A percentile compares a stretch with the other conserved stretches of the same genome.
Evolutionary conservation across 1,140 invertebrate species (phyloP).

Genomic region (Ostrea denselamellosa): DNA sequence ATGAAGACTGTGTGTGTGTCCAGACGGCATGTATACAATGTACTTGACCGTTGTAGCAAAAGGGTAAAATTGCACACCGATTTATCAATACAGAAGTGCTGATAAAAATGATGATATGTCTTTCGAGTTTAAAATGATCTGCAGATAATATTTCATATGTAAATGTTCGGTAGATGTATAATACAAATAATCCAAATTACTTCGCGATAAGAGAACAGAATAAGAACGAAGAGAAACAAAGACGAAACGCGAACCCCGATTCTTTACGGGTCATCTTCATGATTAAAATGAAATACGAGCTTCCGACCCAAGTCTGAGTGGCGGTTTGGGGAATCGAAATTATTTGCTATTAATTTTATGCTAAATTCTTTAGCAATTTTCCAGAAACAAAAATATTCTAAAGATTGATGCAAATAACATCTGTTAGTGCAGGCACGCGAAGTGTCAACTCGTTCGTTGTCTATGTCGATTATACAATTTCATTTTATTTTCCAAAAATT

Average conservation of each 20-base stretch:
- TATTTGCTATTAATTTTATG: constrained; percentile 33
- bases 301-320: background rate
- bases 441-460: background rate
- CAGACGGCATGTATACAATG: constrained; percentile 20
- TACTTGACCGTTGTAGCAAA: constrained; percentile 26
- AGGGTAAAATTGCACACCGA: constrained; percentile 12
- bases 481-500: no score
- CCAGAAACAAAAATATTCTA: constrained; percentile 3
- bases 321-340: background rate
- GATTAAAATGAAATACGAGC: constrained; percentile 26
- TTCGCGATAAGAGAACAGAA: constrained; percentile 13
- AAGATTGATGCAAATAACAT: constrained; percentile 1
- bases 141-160: constrained; percentile 29
- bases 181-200: constrained; percentile 29
- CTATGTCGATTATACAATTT: background rate
- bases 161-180: background rate
- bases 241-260: background rate
- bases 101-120: constrained; percentile 12
- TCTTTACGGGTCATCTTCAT: constrained; percentile 7
- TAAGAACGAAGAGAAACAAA: constrained; percentile 12
- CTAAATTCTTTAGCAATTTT: constrained; percentile 35
- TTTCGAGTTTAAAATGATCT: constrained; percentile 1
- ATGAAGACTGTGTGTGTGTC: constrained; percentile 7
- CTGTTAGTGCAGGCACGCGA: background rate
- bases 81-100: constrained; percentile 1